These are phyloP conservation scores for Callimorpha dominula DNA, from an alignment of 2,888 invertebrate genomes.

Conservation along the genomic window DNA sequence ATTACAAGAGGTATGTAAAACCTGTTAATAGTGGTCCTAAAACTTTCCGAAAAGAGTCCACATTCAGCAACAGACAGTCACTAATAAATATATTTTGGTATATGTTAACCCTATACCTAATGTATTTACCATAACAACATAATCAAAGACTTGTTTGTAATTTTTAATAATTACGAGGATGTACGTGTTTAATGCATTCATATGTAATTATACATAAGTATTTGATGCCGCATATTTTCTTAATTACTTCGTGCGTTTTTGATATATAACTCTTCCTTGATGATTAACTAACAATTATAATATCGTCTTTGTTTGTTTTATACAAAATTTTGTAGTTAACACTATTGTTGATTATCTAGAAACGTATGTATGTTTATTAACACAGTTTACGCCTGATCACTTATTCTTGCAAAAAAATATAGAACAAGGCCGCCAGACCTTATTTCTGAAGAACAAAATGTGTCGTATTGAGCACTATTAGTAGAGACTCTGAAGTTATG, in stretches of 20 bases:
- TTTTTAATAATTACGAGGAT: constrained; percentile 20
- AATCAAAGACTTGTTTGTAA: not conserved
- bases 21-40: too few species aligned
- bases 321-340: not conserved
- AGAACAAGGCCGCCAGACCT: too few species aligned
- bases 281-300: constrained; percentile 3
- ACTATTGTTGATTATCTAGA: not conserved
- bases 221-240: constrained; percentile 16
- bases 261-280: constrained; percentile 16
- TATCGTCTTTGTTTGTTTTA: constrained; percentile 11
- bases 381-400: too few species aligned
- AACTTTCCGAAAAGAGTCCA: too few species aligned
- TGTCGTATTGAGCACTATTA: too few species aligned
- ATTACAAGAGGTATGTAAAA: too few species aligned
- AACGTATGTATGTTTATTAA: not conserved
- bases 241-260: constrained; percentile 15
- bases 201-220: constrained; percentile 25
- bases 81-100: not conserved
- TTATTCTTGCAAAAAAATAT: too few species aligned
- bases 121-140: not conserved
- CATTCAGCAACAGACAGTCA: too few species aligned
- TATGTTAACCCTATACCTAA: not conserved
- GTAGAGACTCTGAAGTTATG: too few species aligned
- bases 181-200: constrained; percentile 13
- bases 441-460: too few species aligned